A percentile compares a stretch with the other conserved stretches of the same genome.
phyloP scores from a whole-genome alignment of 2,888 invertebrate species.

The Nephrotoma guestfalica region DNA sequence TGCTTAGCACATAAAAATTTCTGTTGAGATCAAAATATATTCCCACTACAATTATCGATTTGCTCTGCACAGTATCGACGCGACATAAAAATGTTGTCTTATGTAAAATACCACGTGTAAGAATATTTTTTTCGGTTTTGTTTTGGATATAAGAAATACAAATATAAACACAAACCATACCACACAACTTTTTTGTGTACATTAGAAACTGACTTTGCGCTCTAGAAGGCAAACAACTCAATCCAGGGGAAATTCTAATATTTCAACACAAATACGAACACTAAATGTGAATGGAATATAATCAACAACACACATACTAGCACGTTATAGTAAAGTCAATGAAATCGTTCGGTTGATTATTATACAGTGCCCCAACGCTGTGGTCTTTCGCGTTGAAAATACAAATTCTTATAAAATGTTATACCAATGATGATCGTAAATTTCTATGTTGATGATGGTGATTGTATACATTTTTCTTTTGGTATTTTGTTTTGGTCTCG shows the following conservation, averaged over 20 bases:
- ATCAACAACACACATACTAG: background rate
- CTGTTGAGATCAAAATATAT: background rate
- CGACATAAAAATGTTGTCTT: background rate
- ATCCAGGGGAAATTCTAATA: background rate
- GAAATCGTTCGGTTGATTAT: background rate
- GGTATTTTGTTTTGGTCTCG: constrained; percentile 6
- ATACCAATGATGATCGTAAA: background rate
- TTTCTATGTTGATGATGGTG: background rate
- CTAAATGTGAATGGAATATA: background rate
- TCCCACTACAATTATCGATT: background rate
- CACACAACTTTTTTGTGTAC: background rate
- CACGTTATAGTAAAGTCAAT: background rate
- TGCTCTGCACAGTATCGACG: background rate
- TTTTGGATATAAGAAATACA: background rate
- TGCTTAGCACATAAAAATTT: background rate
- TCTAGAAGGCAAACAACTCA: background rate
- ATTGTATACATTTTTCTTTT: background rate
- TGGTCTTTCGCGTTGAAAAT: background rate
- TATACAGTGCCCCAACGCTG: background rate
- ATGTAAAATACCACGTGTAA: background rate
- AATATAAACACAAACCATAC: background rate
- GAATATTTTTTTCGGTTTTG: background rate
- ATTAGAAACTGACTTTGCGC: background rate
- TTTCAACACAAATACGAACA: background rate
- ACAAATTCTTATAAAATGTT: background rate